Evolutionary conservation across 2,797 vertebrate genomes (phyloP).

Genomic region (Propithecus perrieri): DNA sequence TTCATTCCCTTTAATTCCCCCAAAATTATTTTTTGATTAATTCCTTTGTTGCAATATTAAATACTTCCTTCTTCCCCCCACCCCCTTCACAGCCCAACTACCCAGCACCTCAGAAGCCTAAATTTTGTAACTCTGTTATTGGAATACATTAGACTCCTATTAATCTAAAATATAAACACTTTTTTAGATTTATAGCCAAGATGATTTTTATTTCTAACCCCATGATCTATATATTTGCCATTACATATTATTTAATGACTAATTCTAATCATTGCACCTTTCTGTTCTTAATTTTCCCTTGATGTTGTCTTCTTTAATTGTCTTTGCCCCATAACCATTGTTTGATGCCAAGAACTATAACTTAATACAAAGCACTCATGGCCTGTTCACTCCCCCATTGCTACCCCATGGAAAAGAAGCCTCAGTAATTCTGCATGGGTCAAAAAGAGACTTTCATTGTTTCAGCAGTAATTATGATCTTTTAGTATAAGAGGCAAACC

Average conservation of each 20-base stretch:
- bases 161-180: neutral
- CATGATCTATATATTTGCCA: neutral
- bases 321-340: neutral
- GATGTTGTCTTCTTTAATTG: neutral
- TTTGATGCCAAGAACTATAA: neutral
- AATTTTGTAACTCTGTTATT: neutral
- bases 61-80: neutral
- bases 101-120: neutral
- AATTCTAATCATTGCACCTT: neutral
- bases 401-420: neutral
- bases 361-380: neutral
- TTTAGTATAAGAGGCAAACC: neutral
- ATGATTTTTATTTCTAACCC: neutral
- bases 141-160: neutral
- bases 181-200: neutral
- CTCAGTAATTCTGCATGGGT: neutral
- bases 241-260: neutral
- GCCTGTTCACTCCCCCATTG: neutral
- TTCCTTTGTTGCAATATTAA: neutral
- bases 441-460: neutral
- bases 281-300: too few species aligned
- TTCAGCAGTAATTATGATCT: neutral
- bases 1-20: neutral
- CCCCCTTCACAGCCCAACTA: neutral
- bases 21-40: neutral